Evolutionary conservation across 2,888 invertebrate genomes (phyloP).

Genomic region (Tanytarsus gracilentus): DNA sequence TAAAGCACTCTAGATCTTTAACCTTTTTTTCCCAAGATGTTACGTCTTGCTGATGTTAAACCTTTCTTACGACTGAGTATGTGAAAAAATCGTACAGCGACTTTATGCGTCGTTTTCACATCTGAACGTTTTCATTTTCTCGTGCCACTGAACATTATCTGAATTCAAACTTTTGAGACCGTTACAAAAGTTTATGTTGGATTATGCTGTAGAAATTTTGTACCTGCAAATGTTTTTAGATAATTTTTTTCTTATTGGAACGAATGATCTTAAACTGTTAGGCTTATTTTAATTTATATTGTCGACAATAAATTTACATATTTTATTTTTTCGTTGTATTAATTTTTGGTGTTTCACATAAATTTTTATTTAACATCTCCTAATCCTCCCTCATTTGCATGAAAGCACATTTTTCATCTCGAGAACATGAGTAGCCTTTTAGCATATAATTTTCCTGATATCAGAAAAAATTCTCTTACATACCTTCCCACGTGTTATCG

Average conservation of each 20-base stretch:
- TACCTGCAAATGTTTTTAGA: too few species aligned
- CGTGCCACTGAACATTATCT: background rate
- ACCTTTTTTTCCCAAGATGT: conserved; percentile 14
- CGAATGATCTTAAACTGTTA: too few species aligned
- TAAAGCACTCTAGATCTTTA: conserved; percentile 24
- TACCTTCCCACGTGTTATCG: too few species aligned
- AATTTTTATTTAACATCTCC: background rate
- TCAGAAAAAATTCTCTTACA: background rate
- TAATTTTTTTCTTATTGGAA: too few species aligned
- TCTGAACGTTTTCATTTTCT: too few species aligned
- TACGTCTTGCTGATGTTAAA: conserved; percentile 21
- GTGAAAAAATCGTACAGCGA: background rate
- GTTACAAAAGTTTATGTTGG: background rate
- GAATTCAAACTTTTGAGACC: background rate
- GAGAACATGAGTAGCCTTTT: background rate
- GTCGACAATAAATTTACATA: too few species aligned
- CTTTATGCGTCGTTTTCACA: background rate
- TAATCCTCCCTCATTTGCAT: background rate
- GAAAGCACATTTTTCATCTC: conserved; percentile 1
- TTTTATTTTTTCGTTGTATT: too few species aligned
- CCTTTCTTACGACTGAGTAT: conserved; percentile 15
- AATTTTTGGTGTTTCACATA: too few species aligned
- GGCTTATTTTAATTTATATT: too few species aligned
- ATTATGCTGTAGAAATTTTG: too few species aligned
- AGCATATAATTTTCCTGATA: background rate